Conservation (phyloP, 2,797 vertebrate species). For the Catharus ustulatus region DNA sequence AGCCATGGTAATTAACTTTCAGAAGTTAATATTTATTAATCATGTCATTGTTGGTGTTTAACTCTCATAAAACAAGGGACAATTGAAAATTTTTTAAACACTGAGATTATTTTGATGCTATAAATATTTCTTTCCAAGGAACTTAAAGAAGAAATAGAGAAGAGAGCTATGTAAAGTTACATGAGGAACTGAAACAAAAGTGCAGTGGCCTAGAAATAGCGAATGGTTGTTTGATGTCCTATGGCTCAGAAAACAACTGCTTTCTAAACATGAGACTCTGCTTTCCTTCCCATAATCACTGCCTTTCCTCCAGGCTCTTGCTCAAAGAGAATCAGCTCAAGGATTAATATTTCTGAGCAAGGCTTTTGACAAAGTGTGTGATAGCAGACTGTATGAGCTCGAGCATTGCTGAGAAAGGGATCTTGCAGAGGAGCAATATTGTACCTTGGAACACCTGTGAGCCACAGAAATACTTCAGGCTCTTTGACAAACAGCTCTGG, state of each 20-base stretch:
- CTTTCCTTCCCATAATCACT: neutral
- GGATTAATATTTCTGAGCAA: neutral
- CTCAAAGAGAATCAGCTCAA: neutral
- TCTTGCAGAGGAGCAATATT: neutral
- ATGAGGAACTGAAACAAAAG: neutral
- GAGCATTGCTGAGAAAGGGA: neutral
- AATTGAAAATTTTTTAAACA: neutral
- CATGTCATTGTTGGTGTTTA: accelerated
- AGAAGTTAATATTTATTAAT: neutral
- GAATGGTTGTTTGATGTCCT: neutral
- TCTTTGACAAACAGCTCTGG: neutral
- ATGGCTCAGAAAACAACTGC: neutral
- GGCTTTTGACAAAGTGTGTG: neutral
- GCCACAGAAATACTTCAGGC: neutral
- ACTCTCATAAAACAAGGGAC: neutral
- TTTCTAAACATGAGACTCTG: neutral
- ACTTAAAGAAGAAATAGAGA: neutral
- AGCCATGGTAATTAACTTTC: neutral
- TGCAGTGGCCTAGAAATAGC: neutral
- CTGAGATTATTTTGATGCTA: neutral
- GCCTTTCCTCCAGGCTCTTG: neutral
- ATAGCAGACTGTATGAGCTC: neutral
- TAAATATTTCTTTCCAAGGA: neutral
- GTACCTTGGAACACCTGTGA: neutral
- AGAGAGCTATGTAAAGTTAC: neutral